phyloP scores from a whole-genome alignment of 2,113 vertebrate genomes.

The Laterallus jamaicensis region DNA sequence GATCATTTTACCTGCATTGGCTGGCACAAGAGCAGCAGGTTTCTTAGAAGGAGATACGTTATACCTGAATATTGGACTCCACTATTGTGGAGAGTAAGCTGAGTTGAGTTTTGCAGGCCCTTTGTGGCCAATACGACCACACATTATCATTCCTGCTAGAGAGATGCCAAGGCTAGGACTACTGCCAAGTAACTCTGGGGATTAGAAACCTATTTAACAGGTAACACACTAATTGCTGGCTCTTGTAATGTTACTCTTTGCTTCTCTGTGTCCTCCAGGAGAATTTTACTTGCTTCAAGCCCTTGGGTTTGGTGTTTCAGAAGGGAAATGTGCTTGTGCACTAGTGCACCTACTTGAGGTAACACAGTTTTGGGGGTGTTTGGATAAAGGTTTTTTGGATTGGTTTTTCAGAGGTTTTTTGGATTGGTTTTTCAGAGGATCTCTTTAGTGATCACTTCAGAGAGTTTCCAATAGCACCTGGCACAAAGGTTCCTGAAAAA shows the following conservation, averaged over 20 bases:
- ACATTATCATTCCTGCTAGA: not conserved
- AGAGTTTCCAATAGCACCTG: not conserved
- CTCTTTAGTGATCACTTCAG: not conserved
- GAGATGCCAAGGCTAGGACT: not conserved
- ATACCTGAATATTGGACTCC: not conserved
- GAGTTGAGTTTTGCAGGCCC: not conserved
- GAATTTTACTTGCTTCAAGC: not conserved
- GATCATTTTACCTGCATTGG: not conserved
- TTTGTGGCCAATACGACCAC: not conserved
- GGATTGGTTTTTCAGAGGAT: not conserved
- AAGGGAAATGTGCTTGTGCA: not conserved
- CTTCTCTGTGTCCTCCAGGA: not conserved
- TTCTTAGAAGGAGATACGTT: not conserved
- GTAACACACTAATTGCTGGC: not conserved
- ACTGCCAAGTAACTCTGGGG: not conserved
- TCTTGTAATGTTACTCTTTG: not conserved
- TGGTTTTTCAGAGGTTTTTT: not conserved
- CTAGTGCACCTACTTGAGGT: not conserved
- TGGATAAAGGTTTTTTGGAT: not conserved
- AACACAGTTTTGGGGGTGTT: not conserved
- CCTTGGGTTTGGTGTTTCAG: not conserved
- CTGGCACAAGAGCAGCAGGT: not conserved
- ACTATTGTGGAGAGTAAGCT: not conserved
- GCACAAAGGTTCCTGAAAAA: slow-evolving; percentile 11
- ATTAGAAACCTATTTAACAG: not conserved